Evolutionary conservation across 1,140 invertebrate species (phyloP).

Genomic region (Aphelenchoides avenae): DNA sequence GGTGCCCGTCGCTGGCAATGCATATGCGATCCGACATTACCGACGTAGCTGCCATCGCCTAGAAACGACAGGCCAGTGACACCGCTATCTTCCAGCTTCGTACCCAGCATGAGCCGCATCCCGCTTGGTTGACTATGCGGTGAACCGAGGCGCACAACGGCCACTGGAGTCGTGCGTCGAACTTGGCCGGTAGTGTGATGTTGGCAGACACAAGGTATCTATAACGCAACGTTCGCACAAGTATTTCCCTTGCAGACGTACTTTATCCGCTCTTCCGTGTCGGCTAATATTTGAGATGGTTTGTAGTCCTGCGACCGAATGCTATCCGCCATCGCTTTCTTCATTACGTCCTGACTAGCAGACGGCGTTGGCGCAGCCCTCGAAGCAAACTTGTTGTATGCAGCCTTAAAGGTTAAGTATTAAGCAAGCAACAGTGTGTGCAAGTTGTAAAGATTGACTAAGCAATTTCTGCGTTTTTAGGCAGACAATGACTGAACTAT

Average conservation of each 20-base stretch:
- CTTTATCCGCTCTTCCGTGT: constrained; percentile 14
- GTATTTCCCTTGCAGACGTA: constrained; percentile 8
- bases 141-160: constrained; percentile 29
- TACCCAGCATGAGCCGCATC: constrained; percentile 36
- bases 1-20: constrained; percentile 20
- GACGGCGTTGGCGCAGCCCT: constrained; percentile 11
- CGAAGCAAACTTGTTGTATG: constrained; percentile 40
- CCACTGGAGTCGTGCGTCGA: constrained; percentile 29
- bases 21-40: constrained; percentile 40
- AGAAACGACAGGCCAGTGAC: constrained; percentile 10
- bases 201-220: constrained; percentile 22
- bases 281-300: constrained; percentile 18
- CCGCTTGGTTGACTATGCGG: constrained; percentile 28
- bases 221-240: neutral
- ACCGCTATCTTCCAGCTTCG: neutral
- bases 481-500: neutral
- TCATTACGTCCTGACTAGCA: constrained; percentile 28
- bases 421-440: neutral
- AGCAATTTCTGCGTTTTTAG: constrained; percentile 4
- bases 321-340: constrained; percentile 20
- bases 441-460: neutral
- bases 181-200: constrained; percentile 19
- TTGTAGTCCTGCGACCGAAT: constrained; percentile 15
- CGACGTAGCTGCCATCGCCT: constrained; percentile 33
- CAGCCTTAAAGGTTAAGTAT: constrained; percentile 21